These are phyloP conservation scores for Tyrophagus putrescentiae DNA, from an alignment of 1,140 invertebrate genomes.

Conservation along the genomic window DNA sequence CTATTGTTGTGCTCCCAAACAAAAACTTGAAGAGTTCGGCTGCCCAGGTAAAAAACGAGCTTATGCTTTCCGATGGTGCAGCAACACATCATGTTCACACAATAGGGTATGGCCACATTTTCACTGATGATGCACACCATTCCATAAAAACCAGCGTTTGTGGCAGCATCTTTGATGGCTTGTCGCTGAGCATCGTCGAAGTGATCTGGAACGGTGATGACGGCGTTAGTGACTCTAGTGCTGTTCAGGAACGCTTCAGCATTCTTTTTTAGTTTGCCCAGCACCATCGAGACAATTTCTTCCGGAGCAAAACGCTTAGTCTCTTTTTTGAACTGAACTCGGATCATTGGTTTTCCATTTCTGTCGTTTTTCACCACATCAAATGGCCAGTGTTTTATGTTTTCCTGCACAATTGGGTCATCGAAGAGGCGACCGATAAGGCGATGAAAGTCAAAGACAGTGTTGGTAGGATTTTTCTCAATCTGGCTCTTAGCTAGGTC, in stretches of 20 bases:
- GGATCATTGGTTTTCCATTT: conserved; percentile 30
- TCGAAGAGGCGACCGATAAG: conserved; percentile 34
- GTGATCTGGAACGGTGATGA: conserved; percentile 37
- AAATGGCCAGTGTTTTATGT: conserved; percentile 35
- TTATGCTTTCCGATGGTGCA: conserved; percentile 46
- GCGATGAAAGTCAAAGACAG: conserved; percentile 59
- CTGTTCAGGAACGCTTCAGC: conserved; percentile 26
- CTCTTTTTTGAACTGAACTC: conserved; percentile 30
- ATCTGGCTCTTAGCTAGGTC: conserved; percentile 42
- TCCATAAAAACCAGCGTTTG: conserved; percentile 25
- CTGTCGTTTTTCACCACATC: conserved; percentile 30
- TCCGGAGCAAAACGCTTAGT: conserved; percentile 31
- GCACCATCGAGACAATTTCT: conserved; percentile 33
- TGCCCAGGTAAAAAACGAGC: conserved; percentile 27
- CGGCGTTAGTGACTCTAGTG: conserved; percentile 33
- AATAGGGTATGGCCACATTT: conserved; percentile 25
- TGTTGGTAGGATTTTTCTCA: conserved; percentile 81
- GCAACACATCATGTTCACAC: conserved; percentile 6
- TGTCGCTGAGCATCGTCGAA: conserved; percentile 36
- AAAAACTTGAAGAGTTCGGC: conserved; percentile 27
- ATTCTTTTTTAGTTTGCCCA: conserved; percentile 34
- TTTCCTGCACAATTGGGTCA: conserved; percentile 35
- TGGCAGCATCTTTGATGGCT: conserved; percentile 25
- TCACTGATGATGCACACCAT: conserved; percentile 26
- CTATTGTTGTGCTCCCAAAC: conserved; percentile 15